Base-by-base conservation (phyloP, 92 coral and sea anemone genomes). In the Parazoanthus atlanticus region DNA sequence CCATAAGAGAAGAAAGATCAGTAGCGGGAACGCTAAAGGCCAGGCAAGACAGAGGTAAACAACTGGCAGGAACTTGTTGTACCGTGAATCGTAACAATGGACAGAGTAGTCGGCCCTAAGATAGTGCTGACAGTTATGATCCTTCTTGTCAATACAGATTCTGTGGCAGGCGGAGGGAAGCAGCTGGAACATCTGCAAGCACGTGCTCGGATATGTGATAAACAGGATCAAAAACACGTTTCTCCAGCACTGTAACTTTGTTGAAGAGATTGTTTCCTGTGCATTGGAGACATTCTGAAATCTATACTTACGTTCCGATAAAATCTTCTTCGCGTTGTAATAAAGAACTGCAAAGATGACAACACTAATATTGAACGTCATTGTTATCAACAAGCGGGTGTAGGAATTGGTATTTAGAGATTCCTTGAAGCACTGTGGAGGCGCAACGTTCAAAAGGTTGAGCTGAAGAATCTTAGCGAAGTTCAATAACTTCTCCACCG, bases 121-220 rank as follows among this genome's bases (percentile, higher is more conserved):
- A 43, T 89, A 92, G 47, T 84, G 75, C 67, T 78, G 81, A 71
- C 94, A 92, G 16, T 26, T 76, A 33, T 54, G n/a, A 26, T 64
- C 34, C 13, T 41, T 74, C 41, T 43, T 78, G 58, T 74, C 76
- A 15, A 85, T 77, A 71, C 94, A 92, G 41, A 92, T 72, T 77
- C 43, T 86, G 47, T 92, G 93, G 67, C 94, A 92, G 19, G 92
- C 79, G 40, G 84, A 78, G 23, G 92, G 87, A n/a, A 92, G 78
- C 78, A 92, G 54, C 67, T 88, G 90, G 26, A 92, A 84, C 30
- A 87, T 78, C 58, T 86, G 88, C 40, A 82, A 30, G 91, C 92
- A 92, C 23, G 93, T 90, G 82, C 86, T 86, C 1, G 94, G 94
- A 75, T 86, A 92, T 21, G 94, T 90, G 34, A 92, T 74, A 34